Base-by-base conservation (phyloP, 2,113 vertebrate species). In the Strix uralensis region DNA sequence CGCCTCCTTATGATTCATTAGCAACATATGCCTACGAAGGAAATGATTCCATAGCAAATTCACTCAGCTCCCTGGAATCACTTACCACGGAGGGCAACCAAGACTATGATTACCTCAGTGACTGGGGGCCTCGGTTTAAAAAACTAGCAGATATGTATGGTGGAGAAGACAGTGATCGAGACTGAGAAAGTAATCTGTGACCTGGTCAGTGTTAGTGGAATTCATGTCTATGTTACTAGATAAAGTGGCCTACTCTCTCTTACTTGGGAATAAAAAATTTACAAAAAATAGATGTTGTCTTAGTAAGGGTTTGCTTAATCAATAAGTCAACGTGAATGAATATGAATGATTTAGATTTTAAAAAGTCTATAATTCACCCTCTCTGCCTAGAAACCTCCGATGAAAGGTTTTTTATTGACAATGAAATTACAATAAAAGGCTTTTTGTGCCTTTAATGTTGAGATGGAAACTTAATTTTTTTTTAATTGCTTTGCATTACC, bases 11-110 rank as follows among this genome's bases (percentile, higher is more conserved):
- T 10, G 98, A 98, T 86, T 98, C 98, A 7, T 81, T 98, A 96
- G 98, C 98, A 27, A 98, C 98, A 0, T 98, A 98, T 0, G 98
- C 98, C 26, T 98, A 98, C 0, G 98, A 98, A 90, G 98, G 98
- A 55, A 98, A 98, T 30, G 98, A 98, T 91, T 98, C 98, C 42
- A 72, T 98, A 46, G 98, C 98, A 38, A 98, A 97, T 71, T 98
- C 98, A 2, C 98, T 98, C 74, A 98, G 98, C 26, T 98, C 98
- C 15, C 91, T 98, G 40, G 98, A 98, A 59, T 98, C 98, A 0
- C 97, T 98, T 59, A 96, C 98, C 9, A 97, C 88, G 1, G 98
- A 98, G 19, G 92, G 97, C 36, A 98, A 98, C 80, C 98, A 98
- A 70, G 98, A 98, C 94, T 98, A 98, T 1, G 98, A 97, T 92